These are phyloP conservation scores for Holothuria glaberrima DNA, from an alignment of 35 echinoderm and acorn worm genomes.

Conservation along the genomic window DNA sequence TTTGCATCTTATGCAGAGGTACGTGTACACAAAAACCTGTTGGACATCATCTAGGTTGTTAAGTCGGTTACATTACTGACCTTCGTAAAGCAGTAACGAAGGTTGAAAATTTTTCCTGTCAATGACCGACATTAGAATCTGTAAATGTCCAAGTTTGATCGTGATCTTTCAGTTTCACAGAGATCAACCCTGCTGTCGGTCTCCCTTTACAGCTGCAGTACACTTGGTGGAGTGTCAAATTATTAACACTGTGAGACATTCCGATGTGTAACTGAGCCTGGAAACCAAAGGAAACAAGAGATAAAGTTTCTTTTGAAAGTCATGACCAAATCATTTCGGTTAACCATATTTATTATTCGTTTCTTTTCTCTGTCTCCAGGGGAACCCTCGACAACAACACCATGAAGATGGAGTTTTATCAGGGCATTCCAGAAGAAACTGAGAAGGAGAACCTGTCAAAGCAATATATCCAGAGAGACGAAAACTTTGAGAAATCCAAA, in stretches of 20 bases:
- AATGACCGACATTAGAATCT: no score
- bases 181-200: no score
- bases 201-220: no score
- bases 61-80: no score
- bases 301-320: not conserved
- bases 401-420: conserved; percentile 55
- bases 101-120: no score
- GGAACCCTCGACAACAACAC: conserved; percentile 54
- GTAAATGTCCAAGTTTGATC: no score
- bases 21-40: no score
- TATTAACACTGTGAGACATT: conserved; percentile 17
- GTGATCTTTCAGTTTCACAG: no score
- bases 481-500: conserved; percentile 53
- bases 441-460: conserved; percentile 31
- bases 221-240: not conserved
- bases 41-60: no score
- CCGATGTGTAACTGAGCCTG: not conserved
- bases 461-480: conserved; percentile 35
- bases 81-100: no score
- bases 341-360: not conserved
- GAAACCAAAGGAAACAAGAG: not conserved
- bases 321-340: not conserved
- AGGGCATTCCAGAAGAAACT: conserved; percentile 53
- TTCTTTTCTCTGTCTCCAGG: conserved; percentile 28
- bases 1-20: no score